Evolutionary conservation across 2,797 vertebrate species (phyloP).

Genomic region (Nasua narica): DNA sequence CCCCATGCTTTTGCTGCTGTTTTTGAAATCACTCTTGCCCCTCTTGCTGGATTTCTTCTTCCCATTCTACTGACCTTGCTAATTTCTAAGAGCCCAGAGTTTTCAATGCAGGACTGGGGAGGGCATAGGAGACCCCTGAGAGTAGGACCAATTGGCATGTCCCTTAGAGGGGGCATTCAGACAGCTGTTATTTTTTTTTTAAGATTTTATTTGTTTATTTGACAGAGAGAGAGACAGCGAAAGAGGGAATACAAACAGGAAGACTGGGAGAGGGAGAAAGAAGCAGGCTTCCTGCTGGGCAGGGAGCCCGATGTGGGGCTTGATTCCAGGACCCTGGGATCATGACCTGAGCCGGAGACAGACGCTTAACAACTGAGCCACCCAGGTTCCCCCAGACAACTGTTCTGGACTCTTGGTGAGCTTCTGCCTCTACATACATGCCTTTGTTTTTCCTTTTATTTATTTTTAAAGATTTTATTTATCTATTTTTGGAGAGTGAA

Average conservation of each 20-base stretch:
- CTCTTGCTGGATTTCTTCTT: background rate
- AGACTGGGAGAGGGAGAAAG: too few relatives aligned
- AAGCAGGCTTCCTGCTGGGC: too few relatives aligned
- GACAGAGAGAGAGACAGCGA: too few relatives aligned
- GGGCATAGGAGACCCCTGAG: background rate
- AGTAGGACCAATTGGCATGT: background rate
- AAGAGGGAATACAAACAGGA: too few relatives aligned
- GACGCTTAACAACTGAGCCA: too few relatives aligned
- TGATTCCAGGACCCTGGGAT: too few relatives aligned
- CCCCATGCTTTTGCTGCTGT: background rate
- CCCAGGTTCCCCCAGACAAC: background rate
- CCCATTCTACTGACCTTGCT: background rate
- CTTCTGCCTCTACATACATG: background rate
- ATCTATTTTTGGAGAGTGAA: background rate
- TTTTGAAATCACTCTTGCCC: background rate
- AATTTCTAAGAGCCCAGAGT: conserved; percentile 1
- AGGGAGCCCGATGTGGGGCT: too few relatives aligned
- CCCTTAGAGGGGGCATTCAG: background rate
- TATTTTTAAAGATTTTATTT: background rate
- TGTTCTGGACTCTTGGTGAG: background rate
- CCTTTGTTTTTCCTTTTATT: background rate
- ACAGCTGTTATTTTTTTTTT: background rate
- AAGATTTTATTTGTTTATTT: too few relatives aligned
- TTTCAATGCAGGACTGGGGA: background rate
- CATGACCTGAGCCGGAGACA: too few relatives aligned